These are phyloP conservation scores for Euura saliciscinereae DNA, from an alignment of 1,140 invertebrate genomes.

Conservation along the genomic window DNA sequence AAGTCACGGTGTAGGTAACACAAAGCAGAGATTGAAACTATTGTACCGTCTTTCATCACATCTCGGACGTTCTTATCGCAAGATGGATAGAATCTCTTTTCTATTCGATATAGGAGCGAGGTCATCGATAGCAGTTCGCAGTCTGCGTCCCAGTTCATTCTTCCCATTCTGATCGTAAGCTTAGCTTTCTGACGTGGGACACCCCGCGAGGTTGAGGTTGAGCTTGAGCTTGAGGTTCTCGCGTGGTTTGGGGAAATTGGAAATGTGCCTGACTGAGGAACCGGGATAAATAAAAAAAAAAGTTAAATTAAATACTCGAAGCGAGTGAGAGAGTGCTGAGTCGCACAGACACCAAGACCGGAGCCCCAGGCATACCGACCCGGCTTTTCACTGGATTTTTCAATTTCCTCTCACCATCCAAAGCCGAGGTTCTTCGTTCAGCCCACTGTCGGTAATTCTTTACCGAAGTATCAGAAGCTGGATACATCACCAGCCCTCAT, in stretches of 20 bases:
- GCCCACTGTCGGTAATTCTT: not conserved
- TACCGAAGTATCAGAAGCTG: no score
- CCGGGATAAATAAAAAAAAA: not conserved
- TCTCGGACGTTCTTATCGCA: no score
- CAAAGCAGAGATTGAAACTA: no score
- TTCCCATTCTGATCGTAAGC: not conserved
- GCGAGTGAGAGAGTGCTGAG: not conserved
- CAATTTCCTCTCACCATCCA: not conserved
- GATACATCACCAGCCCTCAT: no score
- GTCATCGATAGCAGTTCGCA: not conserved
- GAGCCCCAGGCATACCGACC: not conserved
- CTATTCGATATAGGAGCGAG: not conserved
- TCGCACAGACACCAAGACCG: not conserved
- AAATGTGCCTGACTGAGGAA: not conserved
- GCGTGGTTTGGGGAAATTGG: not conserved
- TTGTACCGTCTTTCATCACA: no score
- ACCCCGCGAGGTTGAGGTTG: not conserved
- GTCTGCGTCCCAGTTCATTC: not conserved
- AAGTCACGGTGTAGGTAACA: no score
- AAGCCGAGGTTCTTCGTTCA: not conserved
- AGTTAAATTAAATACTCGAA: constrained; percentile 4
- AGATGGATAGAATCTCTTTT: not conserved
- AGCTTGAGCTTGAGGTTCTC: no score
- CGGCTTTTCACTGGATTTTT: constrained; percentile 5
- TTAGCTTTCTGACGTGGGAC: not conserved